Base-by-base conservation (phyloP, 2,888 invertebrate species). In the Hypselothyrea guttata region DNA sequence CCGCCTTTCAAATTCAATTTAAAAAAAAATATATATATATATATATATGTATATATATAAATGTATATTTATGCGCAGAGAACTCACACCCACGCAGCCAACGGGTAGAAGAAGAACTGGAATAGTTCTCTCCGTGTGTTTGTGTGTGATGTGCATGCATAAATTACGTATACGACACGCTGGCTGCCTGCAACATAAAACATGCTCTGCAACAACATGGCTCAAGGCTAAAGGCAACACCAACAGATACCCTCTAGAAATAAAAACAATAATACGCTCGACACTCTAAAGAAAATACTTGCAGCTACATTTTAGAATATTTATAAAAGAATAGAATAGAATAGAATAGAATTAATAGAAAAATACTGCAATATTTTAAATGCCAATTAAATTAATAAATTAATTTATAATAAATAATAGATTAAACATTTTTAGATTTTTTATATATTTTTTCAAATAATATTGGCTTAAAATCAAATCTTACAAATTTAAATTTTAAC, bases 1-100 rank as follows among this genome's bases (percentile, higher is more conserved):
- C 38, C 75, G 46, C 78, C 78, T 83, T 85, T 85, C 85, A 76
- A 85, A 79, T 79, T 85, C 85, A 79, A 85, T 85, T 75, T 58
- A 55, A 73, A 51, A 44, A 60, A 33, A 46, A 57, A 52, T n/a
- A 51, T 18, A 37, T 15, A 41, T 31, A 49, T 8, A 41, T 15
- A 49, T 28, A 41, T 30, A 55, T 8, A 44, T 7, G 28, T 15
- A 30, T 31, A 22, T 46, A 13, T 46, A 33, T 44, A n/a, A 12
- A 46, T 18, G 22, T 27, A 27, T 12, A 45, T 15, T 31, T 12
- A 48, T 22, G 49, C 37, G 33, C 1, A 7, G 18, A 35, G 12
- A 49, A 69, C 82, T 61, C 75, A 72, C 57, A 72, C 71, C 56
- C 65, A 58, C 16, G 16, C 30, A 35, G 16, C 31, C 7, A 35